Evolutionary conservation across 2,797 vertebrate genomes (phyloP), one percentile per base, ranked within the genome.

Genomic region (Threskiornis aethiopicus): DNA sequence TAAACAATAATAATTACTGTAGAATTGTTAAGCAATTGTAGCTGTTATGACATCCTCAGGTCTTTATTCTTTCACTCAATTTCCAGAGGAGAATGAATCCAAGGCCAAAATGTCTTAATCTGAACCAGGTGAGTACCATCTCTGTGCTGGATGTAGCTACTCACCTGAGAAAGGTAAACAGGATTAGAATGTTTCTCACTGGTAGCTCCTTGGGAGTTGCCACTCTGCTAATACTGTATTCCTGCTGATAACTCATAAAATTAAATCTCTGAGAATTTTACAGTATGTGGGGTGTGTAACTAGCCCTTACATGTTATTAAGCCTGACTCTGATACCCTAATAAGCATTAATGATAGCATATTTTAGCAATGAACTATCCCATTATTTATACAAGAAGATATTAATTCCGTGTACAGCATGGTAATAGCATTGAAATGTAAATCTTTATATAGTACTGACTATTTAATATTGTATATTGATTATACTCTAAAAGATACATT

Each of bases 401-500:
- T 46, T 85, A 85, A 82, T 96, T 95, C 87, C 88, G 65, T 78
- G 80, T 33, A 61, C 31, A 76, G 54, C 17, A 13, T n/a, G 75
- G 79, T 66, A 87, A 87, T 54, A 37, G 8, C n/a, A 37, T 20
- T 37, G 70, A 65, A 96, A 93, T 85, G 86, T 78, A 85, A 91
- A 95, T 93, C 85, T 93, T 89, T 84, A 78, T 83, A 52, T 75
- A 84, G 61, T 54, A 89, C 70, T 89, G 79, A 92, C 52, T 72
- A 47, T 79, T 89, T 95, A 85, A 64, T 33, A 93, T 58, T 92
- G 67, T 16, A 16, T 78, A 69, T 91, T 85, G 90, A 94, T 59
- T 87, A 44, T 57, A 44, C 24, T 55, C 41, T 83, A 29, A 78
- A 90, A 97, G 87, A 84, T 70, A 59, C 6, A 55, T 88, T 94